Percentiles rank a stretch among this genome's conserved stretches.
These are phyloP conservation scores for Tenthredo livida DNA, from an alignment of 2,888 invertebrate genomes.

Conservation along the genomic window DNA sequence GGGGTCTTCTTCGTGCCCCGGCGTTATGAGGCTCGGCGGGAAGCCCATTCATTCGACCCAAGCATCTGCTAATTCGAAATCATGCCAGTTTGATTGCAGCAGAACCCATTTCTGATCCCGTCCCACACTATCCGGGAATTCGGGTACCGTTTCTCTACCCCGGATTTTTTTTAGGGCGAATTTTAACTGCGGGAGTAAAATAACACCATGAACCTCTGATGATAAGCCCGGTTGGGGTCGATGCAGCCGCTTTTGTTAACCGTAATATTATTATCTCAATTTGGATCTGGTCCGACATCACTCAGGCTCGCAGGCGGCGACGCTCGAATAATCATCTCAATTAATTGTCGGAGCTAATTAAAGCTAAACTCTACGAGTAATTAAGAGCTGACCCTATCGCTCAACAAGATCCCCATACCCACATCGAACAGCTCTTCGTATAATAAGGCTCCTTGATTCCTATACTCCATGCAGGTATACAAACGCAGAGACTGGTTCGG, in stretches of 20 bases:
- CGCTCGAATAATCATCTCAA: slow-evolving; percentile 66
- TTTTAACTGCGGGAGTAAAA: neutral
- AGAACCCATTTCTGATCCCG: slow-evolving; percentile 8
- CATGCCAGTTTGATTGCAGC: slow-evolving; percentile 77
- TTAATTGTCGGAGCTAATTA: slow-evolving; percentile 73
- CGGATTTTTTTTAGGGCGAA: neutral
- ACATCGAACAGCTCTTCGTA: slow-evolving; percentile 26
- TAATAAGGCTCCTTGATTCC: slow-evolving; percentile 26
- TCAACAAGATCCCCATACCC: slow-evolving; percentile 61
- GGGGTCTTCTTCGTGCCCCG: slow-evolving; percentile 68
- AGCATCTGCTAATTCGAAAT: slow-evolving; percentile 78
- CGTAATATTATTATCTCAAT: slow-evolving; percentile 41
- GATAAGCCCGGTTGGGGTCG: neutral
- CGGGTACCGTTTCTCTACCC: neutral
- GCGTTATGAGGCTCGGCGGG: slow-evolving; percentile 70
- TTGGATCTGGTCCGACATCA: slow-evolving; percentile 49
- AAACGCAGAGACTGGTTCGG: neutral
- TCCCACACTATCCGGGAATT: neutral
- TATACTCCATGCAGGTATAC: neutral
- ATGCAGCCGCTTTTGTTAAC: neutral
- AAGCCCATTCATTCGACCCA: slow-evolving; percentile 76
- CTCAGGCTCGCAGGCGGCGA: slow-evolving; percentile 32
- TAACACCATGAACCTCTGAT: neutral
- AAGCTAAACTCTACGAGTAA: slow-evolving; percentile 69
- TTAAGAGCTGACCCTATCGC: slow-evolving; percentile 67